phyloP scores from a whole-genome alignment of 2,797 vertebrate genomes.

The Anguilla pacifica region DNA sequence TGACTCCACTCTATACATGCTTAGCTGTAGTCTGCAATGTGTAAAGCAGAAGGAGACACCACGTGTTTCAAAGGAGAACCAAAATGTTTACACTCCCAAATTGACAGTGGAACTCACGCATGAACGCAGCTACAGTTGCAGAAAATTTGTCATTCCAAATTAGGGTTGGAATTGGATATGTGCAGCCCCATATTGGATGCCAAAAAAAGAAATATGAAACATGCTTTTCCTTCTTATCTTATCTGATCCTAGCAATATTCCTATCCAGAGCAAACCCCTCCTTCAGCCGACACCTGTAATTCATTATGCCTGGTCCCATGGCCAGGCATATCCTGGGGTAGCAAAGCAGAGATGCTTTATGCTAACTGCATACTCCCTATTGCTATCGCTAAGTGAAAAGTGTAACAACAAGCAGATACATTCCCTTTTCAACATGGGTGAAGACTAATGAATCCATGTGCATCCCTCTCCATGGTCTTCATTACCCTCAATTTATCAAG shows the following conservation, averaged over 20 bases:
- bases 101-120: no score
- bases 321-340: slow-evolving; percentile 8
- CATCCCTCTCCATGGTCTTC: slow-evolving; percentile 29
- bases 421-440: slow-evolving; percentile 18
- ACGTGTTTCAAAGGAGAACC: no score
- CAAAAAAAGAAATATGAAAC: no score
- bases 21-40: no score
- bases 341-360: slow-evolving; percentile 30
- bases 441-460: slow-evolving; percentile 26
- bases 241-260: neutral
- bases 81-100: no score
- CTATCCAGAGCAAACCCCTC: neutral
- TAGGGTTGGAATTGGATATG: no score
- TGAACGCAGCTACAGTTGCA: no score
- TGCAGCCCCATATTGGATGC: no score
- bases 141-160: no score
- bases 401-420: neutral
- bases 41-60: no score
- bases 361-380: slow-evolving; percentile 18
- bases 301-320: neutral
- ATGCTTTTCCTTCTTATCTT: no score
- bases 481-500: slow-evolving; percentile 44
- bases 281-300: neutral
- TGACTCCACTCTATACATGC: no score
- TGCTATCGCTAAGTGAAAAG: slow-evolving; percentile 14